Evolutionary conservation across 2,113 vertebrate genomes (phyloP), one percentile per base, ranked within the genome.

Genomic region (Bubo bubo): DNA sequence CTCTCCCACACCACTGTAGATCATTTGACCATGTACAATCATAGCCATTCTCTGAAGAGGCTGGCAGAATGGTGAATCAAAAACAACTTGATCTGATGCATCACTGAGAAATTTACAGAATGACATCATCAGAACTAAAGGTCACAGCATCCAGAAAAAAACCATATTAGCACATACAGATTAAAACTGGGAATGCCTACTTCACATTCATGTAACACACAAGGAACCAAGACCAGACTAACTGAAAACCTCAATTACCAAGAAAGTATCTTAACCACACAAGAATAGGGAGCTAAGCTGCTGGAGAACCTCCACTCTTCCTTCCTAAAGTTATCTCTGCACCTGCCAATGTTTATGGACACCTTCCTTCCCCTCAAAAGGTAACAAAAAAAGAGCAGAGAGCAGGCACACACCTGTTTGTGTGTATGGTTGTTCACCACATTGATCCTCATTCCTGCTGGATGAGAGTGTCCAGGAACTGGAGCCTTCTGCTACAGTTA

Each of bases 371-470:
- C 64, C 32, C 39, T 4, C 7, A 8, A 27, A 55, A 71, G 28
- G 18, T 63, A 71, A 72, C 8, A 50, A 84, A 79, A 79, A 64
- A 68, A 86, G 39, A 72, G 28, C 30, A 66, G 6, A 59, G 84
- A 74, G 66, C 23, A 41, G n/a, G 7, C 52, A 92, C 81, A 16
- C 83, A 99, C 98, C 98, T 98, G 98, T 97, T 98, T 98, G 45
- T 96, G 95, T 28, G 97, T 98, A 86, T 98, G 98, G 89, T 97
- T 98, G 93, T 98, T 99, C 96, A 99, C 97, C 26, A 99, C 98
- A 30, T 98, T 99, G 97, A 98, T 98, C 96, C 97, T 98, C 98
- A 98, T 98, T 96, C 98, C 98, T 72, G 98, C 96, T 63, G 98
- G 96, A 72, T 98, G 96, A 79, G 98, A 58, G 37, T 98, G 97